Evolutionary conservation across 2,888 invertebrate genomes (phyloP).

Genomic region (Trichacis sp.): DNA sequence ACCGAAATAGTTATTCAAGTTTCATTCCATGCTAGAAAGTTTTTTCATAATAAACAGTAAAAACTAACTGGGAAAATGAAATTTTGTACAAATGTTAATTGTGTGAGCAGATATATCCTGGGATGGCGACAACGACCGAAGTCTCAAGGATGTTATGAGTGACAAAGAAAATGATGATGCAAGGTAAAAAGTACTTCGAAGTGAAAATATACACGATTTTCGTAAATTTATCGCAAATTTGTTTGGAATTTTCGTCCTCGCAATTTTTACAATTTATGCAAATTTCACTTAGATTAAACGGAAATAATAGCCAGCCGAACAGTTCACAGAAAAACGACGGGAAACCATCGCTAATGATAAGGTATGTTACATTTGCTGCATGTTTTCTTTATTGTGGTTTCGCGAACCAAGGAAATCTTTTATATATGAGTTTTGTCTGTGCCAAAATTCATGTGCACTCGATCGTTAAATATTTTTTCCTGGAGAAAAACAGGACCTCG

Average conservation of each 20-base stretch:
- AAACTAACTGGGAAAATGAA: neutral
- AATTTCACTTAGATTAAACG: conserved; percentile 64
- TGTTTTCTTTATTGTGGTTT: neutral
- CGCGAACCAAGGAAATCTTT: neutral
- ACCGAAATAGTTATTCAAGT: no score
- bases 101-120: conserved; percentile 57
- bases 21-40: no score
- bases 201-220: neutral
- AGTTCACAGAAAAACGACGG: conserved; percentile 48
- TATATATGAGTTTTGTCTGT: no score
- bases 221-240: no score
- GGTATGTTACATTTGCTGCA: conserved; percentile 51
- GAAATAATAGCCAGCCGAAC: conserved; percentile 61
- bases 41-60: no score
- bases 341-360: conserved; percentile 52
- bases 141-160: conserved; percentile 60
- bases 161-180: conserved; percentile 59
- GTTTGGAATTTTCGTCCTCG: neutral
- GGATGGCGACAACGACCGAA: conserved; percentile 59
- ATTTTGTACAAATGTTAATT: neutral
- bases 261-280: conserved; percentile 49
- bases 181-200: conserved; percentile 54
- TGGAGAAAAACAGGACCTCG: no score
- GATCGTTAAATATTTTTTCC: no score
- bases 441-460: no score